Conservation (phyloP, 1,140 invertebrate species). For the Heliconius himera region DNA sequence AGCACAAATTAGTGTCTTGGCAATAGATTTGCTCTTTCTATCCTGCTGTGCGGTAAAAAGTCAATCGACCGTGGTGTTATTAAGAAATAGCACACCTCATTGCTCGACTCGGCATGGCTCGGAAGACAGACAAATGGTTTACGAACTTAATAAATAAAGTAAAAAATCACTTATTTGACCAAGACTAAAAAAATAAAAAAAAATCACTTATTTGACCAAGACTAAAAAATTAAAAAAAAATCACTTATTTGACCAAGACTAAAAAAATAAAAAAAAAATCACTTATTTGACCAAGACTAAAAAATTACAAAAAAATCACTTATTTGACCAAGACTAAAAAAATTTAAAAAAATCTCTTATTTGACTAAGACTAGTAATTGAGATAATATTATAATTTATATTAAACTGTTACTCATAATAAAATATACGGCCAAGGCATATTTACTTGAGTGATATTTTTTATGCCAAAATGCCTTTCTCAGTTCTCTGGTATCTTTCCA, state of each 20-base stretch:
- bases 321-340: neutral
- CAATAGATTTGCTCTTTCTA: too few species aligned
- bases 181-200: neutral
- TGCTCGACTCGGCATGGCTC: too few species aligned
- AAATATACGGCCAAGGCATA: slow-evolving; percentile 12
- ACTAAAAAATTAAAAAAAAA: neutral
- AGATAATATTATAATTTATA: neutral
- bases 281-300: neutral
- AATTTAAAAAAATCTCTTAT: neutral
- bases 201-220: neutral
- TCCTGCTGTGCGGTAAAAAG: too few species aligned
- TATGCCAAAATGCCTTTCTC: neutral
- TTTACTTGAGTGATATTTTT: slow-evolving; percentile 5
- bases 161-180: neutral
- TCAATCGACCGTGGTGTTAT: too few species aligned
- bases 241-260: neutral
- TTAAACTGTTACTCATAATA: neutral
- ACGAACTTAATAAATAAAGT: neutral
- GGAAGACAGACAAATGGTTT: neutral
- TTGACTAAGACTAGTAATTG: neutral
- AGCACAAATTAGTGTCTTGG: too few species aligned
- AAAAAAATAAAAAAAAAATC: too few species aligned
- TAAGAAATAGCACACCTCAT: too few species aligned
- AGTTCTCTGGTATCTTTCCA: slow-evolving; percentile 2
- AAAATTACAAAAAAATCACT: neutral